A percentile compares a stretch with the other conserved stretches of the same genome.
phyloP scores from a whole-genome alignment of 2,797 vertebrate genomes.

The Crocidura indochinensis region DNA sequence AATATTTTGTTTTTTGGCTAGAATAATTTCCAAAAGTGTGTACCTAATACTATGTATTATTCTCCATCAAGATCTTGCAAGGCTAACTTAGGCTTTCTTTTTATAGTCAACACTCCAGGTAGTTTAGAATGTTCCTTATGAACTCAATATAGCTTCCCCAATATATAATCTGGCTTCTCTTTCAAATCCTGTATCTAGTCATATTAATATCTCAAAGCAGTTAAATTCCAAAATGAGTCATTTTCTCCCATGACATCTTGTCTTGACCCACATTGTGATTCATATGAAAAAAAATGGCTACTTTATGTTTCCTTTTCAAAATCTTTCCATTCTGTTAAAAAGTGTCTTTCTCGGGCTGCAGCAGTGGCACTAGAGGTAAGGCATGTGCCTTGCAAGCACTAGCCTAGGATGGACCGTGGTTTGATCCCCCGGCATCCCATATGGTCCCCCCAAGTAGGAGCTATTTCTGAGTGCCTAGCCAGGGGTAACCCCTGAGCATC shows the following conservation, averaged over 20 bases:
- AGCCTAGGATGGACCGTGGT: too few species aligned
- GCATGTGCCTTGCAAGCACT: too few species aligned
- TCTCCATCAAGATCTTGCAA: background rate
- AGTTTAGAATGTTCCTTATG: background rate
- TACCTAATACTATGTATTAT: background rate
- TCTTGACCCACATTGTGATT: background rate
- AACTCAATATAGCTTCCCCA: background rate
- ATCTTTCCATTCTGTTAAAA: background rate
- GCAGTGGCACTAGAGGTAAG: too few species aligned
- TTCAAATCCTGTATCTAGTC: background rate
- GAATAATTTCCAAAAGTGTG: background rate
- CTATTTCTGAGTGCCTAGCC: too few species aligned
- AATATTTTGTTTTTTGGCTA: background rate
- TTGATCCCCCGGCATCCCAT: too few species aligned
- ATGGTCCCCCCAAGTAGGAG: too few species aligned
- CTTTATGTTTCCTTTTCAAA: background rate
- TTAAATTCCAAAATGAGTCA: rapidly evolving
- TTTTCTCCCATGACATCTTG: background rate
- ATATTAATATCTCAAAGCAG: background rate
- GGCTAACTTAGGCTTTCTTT: background rate
- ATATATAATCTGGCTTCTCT: background rate
- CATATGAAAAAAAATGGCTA: background rate
- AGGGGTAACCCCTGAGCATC: too few species aligned
- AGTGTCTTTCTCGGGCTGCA: too few species aligned
- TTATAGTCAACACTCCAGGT: background rate